Evolutionary conservation across 2,888 invertebrate genomes (phyloP).

Genomic region (Drosophila anomelani): DNA sequence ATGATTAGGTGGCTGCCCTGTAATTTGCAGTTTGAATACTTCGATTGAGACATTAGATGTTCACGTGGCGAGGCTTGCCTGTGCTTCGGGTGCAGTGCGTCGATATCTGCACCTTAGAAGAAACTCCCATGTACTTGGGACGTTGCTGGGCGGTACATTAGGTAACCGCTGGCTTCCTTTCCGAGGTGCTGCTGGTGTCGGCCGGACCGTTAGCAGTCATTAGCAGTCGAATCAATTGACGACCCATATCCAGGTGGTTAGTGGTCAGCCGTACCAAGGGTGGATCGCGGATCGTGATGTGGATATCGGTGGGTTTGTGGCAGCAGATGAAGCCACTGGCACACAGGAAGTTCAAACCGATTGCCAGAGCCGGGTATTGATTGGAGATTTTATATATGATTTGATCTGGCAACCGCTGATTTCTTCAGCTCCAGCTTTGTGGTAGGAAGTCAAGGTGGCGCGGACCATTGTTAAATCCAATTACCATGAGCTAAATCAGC

Average conservation of each 20-base stretch:
- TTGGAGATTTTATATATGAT: constrained; percentile 18
- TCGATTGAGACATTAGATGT: constrained; percentile 8
- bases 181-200: constrained; percentile 61
- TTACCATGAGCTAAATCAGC: neutral
- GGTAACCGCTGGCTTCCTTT: constrained; percentile 71
- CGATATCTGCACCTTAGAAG: constrained; percentile 21
- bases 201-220: constrained; percentile 74
- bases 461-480: constrained; percentile 2
- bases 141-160: constrained; percentile 14
- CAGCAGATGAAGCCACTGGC: constrained; percentile 31
- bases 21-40: neutral
- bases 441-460: neutral
- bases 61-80: constrained; percentile 3
- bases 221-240: constrained; percentile 76
- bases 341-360: constrained; percentile 42
- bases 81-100: constrained; percentile 18
- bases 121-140: constrained; percentile 16
- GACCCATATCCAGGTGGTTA: constrained; percentile 70
- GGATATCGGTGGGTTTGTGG: constrained; percentile 12
- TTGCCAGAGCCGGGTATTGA: constrained; percentile 16
- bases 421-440: constrained; percentile 5
- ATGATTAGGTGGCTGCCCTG: constrained; percentile 8
- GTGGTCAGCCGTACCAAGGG: constrained; percentile 12
- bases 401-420: constrained; percentile 12
- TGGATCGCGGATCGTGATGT: constrained; percentile 20